Base-by-base conservation (phyloP, 2,888 invertebrate genomes). In the Terebella lapidaria region DNA sequence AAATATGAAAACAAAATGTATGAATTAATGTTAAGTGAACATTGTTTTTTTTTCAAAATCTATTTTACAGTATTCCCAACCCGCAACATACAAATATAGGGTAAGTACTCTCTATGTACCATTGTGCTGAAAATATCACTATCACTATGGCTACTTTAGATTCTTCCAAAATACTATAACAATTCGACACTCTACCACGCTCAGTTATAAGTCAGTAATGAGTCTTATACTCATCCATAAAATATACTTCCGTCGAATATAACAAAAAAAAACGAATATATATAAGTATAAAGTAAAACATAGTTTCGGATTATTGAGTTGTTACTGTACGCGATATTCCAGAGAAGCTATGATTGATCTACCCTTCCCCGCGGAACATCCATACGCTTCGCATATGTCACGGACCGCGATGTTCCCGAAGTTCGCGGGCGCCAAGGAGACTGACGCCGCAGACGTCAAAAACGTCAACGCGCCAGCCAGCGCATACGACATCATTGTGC, bases 291-390 rank as follows among this genome's bases (percentile, higher is more conserved):
- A 35, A 15, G 10, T 35, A 35, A 15, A n/a, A 35, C 10, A 35
- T 15, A 35, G n/a, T n/a, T n/a, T n/a, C n/a, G n/a, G n/a, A n/a
- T n/a, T n/a, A n/a, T n/a, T n/a, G n/a, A n/a, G n/a, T n/a, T n/a
- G n/a, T n/a, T n/a, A n/a, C 5, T n/a, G 22, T 10, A 5, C 22
- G 24, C 15, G 5, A 5, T 49, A 10, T 26, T 57, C 15, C 58
- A 56, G 46, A 20, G 5, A 49, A n/a, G 10, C 30, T 3, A 18
- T 46, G 47, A 55, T 60, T 27, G 30, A 26, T 2, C 28, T n/a
- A 55, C 70, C 74, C 15, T 79, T 77, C 56, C 78, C 78, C 3
- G 74, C 75, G 0, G 77, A 79, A 28, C 78, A 79, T 56, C 78
- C 78, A 0, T 76, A 75, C 61, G 63, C 69, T 46, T 77, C 76